Conservation (phyloP, 2,113 vertebrate species). For the Corythoichthys intestinalis region DNA sequence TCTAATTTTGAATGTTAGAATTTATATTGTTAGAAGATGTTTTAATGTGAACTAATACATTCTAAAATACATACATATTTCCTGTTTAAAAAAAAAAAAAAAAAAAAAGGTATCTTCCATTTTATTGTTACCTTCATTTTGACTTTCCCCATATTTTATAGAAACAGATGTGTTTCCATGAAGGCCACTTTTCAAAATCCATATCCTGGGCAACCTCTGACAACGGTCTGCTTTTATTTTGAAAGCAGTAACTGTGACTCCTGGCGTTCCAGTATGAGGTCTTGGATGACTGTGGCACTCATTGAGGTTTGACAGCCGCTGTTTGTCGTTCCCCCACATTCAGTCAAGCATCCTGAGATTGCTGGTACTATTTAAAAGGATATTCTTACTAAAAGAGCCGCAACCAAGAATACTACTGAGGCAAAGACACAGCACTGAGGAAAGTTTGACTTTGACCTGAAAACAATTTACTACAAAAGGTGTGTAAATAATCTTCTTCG, state of each 20-base stretch:
- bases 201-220: background rate
- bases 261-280: background rate
- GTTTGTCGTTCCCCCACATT: slow-evolving; percentile 27
- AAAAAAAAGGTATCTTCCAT: too few relatives aligned
- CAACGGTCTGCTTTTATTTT: slow-evolving; percentile 35
- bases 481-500: background rate
- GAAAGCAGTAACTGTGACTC: slow-evolving; percentile 7
- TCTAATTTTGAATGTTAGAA: too few relatives aligned
- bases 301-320: slow-evolving; percentile 25
- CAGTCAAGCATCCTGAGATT: slow-evolving; percentile 30
- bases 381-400: slow-evolving; percentile 17
- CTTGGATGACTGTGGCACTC: slow-evolving; percentile 2
- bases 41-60: too few relatives aligned
- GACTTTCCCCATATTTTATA: background rate
- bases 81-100: too few relatives aligned
- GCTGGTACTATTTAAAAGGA: slow-evolving; percentile 29
- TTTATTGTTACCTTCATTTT: too few relatives aligned
- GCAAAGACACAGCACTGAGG: background rate
- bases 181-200: background rate
- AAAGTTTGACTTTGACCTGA: background rate
- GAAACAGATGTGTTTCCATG: background rate
- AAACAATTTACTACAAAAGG: slow-evolving; percentile 19
- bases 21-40: too few relatives aligned
- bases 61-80: too few relatives aligned
- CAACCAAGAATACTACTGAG: slow-evolving; percentile 11